These are phyloP conservation scores for Ceratotherium simum DNA, from an alignment of 2,113 vertebrate genomes.

Conservation along the genomic window DNA sequence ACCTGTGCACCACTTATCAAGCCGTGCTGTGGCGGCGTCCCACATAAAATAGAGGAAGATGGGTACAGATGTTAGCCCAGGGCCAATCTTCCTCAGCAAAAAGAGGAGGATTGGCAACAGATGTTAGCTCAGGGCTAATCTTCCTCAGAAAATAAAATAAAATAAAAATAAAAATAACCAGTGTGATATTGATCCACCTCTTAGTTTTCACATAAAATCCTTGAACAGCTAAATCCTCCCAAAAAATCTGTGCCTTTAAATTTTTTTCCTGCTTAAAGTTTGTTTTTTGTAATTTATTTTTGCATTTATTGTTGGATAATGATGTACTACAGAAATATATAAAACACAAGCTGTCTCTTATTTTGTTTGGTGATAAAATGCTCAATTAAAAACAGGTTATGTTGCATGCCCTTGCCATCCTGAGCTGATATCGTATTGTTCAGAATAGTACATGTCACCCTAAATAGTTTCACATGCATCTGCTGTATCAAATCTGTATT, in stretches of 20 bases:
- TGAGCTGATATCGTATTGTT: constrained; percentile 72
- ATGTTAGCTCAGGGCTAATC: too few relatives aligned
- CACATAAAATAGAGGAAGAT: too few relatives aligned
- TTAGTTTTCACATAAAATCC: constrained; percentile 54
- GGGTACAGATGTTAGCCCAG: too few relatives aligned
- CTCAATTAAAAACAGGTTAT: constrained; percentile 78
- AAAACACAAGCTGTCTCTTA: constrained; percentile 78
- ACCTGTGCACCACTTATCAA: too few relatives aligned
- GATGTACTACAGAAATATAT: constrained; percentile 70
- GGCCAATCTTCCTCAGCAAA: too few relatives aligned
- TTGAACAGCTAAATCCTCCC: background rate
- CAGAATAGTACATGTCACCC: constrained; percentile 65
- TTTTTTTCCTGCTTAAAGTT: constrained; percentile 62
- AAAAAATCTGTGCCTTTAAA: constrained; percentile 63
- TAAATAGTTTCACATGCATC: constrained; percentile 66
- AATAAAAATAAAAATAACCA: constrained; percentile 29
- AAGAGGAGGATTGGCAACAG: too few relatives aligned
- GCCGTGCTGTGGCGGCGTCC: too few relatives aligned
- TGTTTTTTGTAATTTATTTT: constrained; percentile 62
- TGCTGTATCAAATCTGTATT: constrained; percentile 57
- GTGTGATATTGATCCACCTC: background rate
- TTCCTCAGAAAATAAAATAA: too few relatives aligned
- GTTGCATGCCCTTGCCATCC: constrained; percentile 63
- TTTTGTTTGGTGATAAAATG: constrained; percentile 76
- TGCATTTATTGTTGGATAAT: constrained; percentile 69